A percentile compares a stretch with the other conserved stretches of the same genome.
phyloP scores from a whole-genome alignment of 1,140 invertebrate species.

The Meloidogyne hapla region DNA sequence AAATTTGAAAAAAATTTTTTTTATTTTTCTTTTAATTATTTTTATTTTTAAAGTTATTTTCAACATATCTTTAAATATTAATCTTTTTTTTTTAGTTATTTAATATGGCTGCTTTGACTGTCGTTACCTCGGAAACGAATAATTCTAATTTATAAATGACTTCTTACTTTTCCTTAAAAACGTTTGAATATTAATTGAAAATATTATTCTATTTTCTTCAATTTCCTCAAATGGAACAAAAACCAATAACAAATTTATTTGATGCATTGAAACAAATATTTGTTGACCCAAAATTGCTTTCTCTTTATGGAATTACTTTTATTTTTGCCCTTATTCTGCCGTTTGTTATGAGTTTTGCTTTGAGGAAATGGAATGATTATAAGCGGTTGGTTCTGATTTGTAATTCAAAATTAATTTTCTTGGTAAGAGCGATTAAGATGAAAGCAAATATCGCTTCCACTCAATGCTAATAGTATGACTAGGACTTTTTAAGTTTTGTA shows the following conservation, averaged over 20 bases:
- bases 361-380: conserved; percentile 18
- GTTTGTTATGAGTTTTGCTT: conserved; percentile 7
- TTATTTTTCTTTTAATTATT: neutral
- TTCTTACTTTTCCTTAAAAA: neutral
- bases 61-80: too few relatives aligned
- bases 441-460: too few relatives aligned
- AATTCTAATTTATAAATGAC: neutral
- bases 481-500: too few relatives aligned
- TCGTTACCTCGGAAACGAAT: too few relatives aligned
- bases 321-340: conserved; percentile 62
- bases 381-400: neutral
- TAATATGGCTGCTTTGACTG: too few relatives aligned
- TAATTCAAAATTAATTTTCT: too few relatives aligned
- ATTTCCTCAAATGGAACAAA: neutral
- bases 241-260: conserved; percentile 67
- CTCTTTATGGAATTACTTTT: conserved; percentile 85
- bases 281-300: conserved; percentile 92
- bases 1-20: neutral
- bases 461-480: too few relatives aligned
- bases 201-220: neutral
- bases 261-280: conserved; percentile 82
- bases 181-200: neutral
- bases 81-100: too few relatives aligned
- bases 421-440: too few relatives aligned
- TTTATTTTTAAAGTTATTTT: neutral